Conservation (phyloP, 2,113 vertebrate species). For the Guaruba guarouba region DNA sequence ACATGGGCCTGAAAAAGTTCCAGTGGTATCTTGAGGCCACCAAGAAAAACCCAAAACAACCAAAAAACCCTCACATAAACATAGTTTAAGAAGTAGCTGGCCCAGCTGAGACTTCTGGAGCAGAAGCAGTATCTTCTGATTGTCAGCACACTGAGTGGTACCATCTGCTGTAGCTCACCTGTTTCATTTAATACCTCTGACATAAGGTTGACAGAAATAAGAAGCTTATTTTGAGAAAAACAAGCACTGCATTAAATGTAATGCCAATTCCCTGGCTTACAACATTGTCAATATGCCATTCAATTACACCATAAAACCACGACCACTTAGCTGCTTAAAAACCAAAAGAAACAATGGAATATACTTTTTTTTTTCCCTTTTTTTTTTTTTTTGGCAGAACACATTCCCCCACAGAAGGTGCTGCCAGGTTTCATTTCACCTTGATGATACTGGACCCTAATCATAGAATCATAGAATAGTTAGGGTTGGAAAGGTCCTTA, state of each 20-base stretch:
- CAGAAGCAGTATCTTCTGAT: neutral
- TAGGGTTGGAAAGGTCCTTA: no score
- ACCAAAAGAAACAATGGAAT: neutral
- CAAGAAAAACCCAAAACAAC: neutral
- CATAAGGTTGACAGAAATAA: neutral
- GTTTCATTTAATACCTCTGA: neutral
- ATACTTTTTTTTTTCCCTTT: neutral
- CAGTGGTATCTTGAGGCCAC: neutral
- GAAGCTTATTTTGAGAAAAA: neutral
- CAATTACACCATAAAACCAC: neutral
- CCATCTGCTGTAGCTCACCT: neutral
- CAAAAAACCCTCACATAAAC: neutral
- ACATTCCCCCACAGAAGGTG: neutral
- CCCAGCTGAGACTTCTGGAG: neutral
- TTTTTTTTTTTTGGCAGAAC: neutral
- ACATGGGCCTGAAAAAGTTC: neutral
- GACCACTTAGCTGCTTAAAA: neutral
- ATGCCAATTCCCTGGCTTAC: neutral
- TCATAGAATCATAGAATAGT: no score
- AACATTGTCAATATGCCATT: rapidly evolving
- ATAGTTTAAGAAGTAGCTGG: neutral
- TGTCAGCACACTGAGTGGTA: neutral
- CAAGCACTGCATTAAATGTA: neutral
- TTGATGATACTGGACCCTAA: neutral
- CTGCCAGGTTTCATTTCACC: neutral